Base-by-base conservation (phyloP, 2,113 vertebrate species). In the Canis aureus region DNA sequence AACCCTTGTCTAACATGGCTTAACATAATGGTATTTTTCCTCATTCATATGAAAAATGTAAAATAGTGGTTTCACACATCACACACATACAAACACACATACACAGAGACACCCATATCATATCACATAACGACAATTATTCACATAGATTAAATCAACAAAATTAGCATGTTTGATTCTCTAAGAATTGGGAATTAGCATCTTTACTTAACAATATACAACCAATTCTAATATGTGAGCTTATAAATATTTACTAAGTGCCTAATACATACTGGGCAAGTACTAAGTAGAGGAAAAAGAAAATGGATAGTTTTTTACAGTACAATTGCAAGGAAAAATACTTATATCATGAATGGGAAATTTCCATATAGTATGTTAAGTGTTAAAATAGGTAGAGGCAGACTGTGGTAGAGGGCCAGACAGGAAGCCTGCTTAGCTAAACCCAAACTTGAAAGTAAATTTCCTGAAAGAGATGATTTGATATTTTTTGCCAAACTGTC, bases 1-100 rank as follows among this genome's bases (percentile, higher is more conserved):
- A 98, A 98, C 32, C 2, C 84, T 98, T 97, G 49, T 49, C 69
- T 95, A 83, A 35, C 23, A 43, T 43, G 3, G 1, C 17, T 87
- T 95, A n/a, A 38, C 3, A 22, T 64, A 49, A 71, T 43, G 22
- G 0, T n/a, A 93, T 83, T 92, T 92, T 83, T 19, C 27, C 17
- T 51, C 22, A 49, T 51, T 86, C 92, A 66, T 23, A 43, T n/a
- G 22, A 91, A 92, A 67, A 95, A 94, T 32, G 15, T 87, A 55
- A 93, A 97, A 84, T 27, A 84, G 2, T 79, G 25, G 2, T 66
- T 85, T 80, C 49, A 17, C 19, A 80, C 0, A 53, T 11, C 2
- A 67, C 7, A 67, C 11, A 35, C 16, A 60, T 5, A 38, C 35
- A 29, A 3, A n/a, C 15, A 55, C 73, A 73, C 43, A 89, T 22